A percentile compares a stretch with the other conserved stretches of the same genome.
phyloP scores from a whole-genome alignment of 2,888 invertebrate genomes.

The Abrostola tripartita region DNA sequence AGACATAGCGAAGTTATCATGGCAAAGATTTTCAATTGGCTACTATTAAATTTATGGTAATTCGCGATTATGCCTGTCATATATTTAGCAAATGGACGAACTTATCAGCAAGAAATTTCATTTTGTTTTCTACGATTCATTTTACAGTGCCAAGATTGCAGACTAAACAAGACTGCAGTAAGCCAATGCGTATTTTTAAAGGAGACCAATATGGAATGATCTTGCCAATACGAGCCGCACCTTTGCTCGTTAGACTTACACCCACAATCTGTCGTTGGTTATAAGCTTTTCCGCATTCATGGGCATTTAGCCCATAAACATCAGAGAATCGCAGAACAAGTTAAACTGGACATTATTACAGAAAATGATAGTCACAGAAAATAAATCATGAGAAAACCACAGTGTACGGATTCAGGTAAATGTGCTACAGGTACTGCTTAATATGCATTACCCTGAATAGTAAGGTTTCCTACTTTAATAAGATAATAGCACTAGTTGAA shows the following conservation, averaged over 20 bases:
- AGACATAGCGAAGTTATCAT: slow-evolving; percentile 16
- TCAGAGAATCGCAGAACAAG: slow-evolving; percentile 15
- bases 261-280: slow-evolving; percentile 22
- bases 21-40: not conserved
- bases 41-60: slow-evolving; percentile 12
- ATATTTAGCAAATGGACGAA: not conserved
- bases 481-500: slow-evolving; percentile 26
- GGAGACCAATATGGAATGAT: not conserved
- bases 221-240: slow-evolving; percentile 9
- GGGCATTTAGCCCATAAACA: slow-evolving; percentile 20
- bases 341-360: slow-evolving; percentile 25
- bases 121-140: not conserved
- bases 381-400: slow-evolving; percentile 27
- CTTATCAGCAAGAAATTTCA: not conserved
- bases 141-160: not conserved
- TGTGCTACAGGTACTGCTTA: slow-evolving; percentile 9
- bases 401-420: slow-evolving; percentile 11
- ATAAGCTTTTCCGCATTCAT: slow-evolving; percentile 16
- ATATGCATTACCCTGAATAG: slow-evolving; percentile 30
- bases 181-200: not conserved
- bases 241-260: slow-evolving; percentile 12
- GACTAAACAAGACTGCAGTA: not conserved
- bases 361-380: slow-evolving; percentile 24
- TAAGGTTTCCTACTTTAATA: slow-evolving; percentile 45
- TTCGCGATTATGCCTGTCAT: slow-evolving; percentile 21